Percentiles rank a stretch among this genome's conserved stretches.
Evolutionary conservation across 2,888 invertebrate species (phyloP).

Genomic region (Alsophila aescularia): DNA sequence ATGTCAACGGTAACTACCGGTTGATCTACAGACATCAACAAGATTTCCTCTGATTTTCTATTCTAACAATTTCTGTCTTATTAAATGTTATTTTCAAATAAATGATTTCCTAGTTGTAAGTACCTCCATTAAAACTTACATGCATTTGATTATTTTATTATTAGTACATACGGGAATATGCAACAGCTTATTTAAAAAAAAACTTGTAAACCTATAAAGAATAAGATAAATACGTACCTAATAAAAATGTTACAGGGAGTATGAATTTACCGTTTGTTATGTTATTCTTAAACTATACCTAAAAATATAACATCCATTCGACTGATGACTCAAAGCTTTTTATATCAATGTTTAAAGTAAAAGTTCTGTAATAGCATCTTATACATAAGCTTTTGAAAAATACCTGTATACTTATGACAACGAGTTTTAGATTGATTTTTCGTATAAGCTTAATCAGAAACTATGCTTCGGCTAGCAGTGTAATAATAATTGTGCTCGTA

Average conservation of each 20-base stretch:
- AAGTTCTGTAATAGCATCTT: not conserved
- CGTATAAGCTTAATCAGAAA: no score
- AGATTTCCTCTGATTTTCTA: not conserved
- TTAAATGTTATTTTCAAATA: constrained; percentile 2
- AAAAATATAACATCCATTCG: constrained; percentile 53
- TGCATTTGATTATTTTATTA: not conserved
- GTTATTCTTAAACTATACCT: constrained; percentile 32
- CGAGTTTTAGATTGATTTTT: not conserved
- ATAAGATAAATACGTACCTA: constrained; percentile 11
- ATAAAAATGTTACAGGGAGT: constrained; percentile 34
- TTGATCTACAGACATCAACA: not conserved
- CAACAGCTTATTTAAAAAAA: not conserved
- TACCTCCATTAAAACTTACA: not conserved
- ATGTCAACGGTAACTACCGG: not conserved
- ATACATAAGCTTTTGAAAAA: not conserved
- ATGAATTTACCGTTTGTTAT: constrained; percentile 28
- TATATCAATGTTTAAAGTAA: not conserved
- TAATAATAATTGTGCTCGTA: no score
- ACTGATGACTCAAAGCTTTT: constrained; percentile 44
- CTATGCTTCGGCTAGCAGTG: no score
- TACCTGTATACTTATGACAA: not conserved
- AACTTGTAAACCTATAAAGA: not conserved
- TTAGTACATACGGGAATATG: not conserved
- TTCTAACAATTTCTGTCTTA: not conserved
- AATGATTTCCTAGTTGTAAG: constrained; percentile 6